Evolutionary conservation across 2,888 invertebrate genomes (phyloP).

Genomic region (Stomorhina lunata): DNA sequence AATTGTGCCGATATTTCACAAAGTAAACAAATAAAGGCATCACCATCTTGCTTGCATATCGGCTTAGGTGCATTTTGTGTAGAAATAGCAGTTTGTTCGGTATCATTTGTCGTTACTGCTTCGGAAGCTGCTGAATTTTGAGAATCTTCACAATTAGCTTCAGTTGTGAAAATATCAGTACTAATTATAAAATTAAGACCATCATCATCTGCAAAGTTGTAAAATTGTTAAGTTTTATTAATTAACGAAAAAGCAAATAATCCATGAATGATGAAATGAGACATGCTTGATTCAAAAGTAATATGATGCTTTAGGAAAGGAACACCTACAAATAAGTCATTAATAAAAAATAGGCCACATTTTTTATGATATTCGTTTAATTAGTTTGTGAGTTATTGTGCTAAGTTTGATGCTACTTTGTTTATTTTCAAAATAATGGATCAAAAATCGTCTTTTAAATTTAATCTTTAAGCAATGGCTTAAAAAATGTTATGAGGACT

Average conservation of each 20-base stretch:
- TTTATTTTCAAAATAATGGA: too few species aligned
- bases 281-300: background rate
- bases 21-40: slow-evolving; percentile 62
- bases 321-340: background rate
- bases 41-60: slow-evolving; percentile 54
- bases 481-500: too few species aligned
- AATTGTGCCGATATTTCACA: slow-evolving; percentile 50
- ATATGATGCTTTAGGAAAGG: background rate
- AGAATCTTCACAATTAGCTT: slow-evolving; percentile 1
- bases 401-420: too few species aligned
- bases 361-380: too few species aligned
- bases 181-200: slow-evolving; percentile 55
- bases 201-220: slow-evolving; percentile 45
- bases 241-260: background rate
- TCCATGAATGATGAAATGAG: background rate
- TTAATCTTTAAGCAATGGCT: too few species aligned
- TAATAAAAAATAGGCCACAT: too few species aligned
- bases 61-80: slow-evolving; percentile 26
- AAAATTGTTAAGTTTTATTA: background rate
- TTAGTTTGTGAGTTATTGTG: too few species aligned
- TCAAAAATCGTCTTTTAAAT: too few species aligned
- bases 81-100: background rate
- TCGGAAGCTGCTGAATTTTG: slow-evolving; percentile 14
- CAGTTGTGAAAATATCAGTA: slow-evolving; percentile 28
- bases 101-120: background rate